Evolutionary conservation across 2,888 invertebrate species (phyloP), one percentile per base, ranked within the genome.

Genomic region (Lasioglossum vierecki): DNA sequence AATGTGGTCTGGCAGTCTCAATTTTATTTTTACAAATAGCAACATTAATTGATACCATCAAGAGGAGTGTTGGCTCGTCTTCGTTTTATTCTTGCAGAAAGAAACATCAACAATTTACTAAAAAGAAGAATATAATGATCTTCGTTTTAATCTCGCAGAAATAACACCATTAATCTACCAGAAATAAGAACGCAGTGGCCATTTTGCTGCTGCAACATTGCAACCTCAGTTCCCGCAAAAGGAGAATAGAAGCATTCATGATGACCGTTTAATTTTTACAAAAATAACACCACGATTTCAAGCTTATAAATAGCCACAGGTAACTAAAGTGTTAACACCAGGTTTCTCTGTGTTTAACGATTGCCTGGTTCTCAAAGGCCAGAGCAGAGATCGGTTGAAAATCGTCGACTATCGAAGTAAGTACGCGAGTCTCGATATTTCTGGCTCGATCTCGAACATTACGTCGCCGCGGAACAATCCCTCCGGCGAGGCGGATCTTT

Each of bases 281-380:
- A 53, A 53, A 53, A 22, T 53, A 22, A 3, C 53, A n/a, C 3
- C 53, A n/a, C 22, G 22, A 9, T 22, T 22, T 9, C 22, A 22
- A 53, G 22, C 53, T 53, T 53, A 53, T 53, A 53, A 53, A 53
- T 53, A 53, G 22, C 53, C 22, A 53, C 22, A 1, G 53, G 22
- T 9, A 53, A 53, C 53, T 53, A 53, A 53, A n/a, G 53, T 9
- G 22, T 53, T 53, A 53, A 53, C 53, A n/a, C 63, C 53, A 13
- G 46, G 22, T 53, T 22, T 53, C 53, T 53, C 53, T 22, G 53
- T 53, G 9, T 53, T 53, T 75, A 77, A 83, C 72, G 83, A 76
- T 73, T 68, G 3, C 22, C 53, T 53, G 8, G 53, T 46, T 46
- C 22, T 53, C 8, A 53, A 22, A 53, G 9, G 53, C 53, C 22